Evolutionary conservation across 1,140 invertebrate species (phyloP), one percentile per base, ranked within the genome.

Genomic region (Diorhabda sublineata): DNA sequence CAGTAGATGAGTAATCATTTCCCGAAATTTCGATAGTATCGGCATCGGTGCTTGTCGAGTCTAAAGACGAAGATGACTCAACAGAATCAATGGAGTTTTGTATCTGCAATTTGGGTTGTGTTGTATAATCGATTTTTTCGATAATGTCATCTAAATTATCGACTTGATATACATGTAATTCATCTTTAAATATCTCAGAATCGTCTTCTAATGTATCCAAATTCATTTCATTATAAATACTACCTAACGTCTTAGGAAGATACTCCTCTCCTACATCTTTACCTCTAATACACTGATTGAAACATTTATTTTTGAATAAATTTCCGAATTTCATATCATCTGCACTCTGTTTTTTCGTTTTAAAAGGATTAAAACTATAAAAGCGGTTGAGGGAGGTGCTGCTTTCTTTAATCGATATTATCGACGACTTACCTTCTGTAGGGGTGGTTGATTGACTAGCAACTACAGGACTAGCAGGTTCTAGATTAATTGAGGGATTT

Each of bases 401-500:
- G 47, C 47, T 52, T 52, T 52, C 6, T 61, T 43, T 26, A 4
- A 41, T 5, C 45, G 45, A 8, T n/a, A n/a, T 61, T 52, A 62
- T 42, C 45, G 45, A 61, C 11, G n/a, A 64, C 72, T 72, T 59
- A 69, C 66, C 60, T 61, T 67, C 63, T 58, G 45, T 56, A 44
- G 66, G 45, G 57, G 42, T 61, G 69, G 69, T 60, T 60, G 71
- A 58, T 75, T 76, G 79, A 81, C 80, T 81, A 81, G 77, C 80
- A 75, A 81, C 79, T 80, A 80, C 76, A 66, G 76, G 80, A 80
- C 76, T 81, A 79, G 77, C 72, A 60, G 66, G 75, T 71, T 73
- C 71, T 66, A 75, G 57, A 58, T 72, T 75, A 69, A 73, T 67
- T 68, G 59, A 70, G 57, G 73, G 69, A 26, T 75, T 69, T 68